Evolutionary conservation across 2,888 invertebrate species (phyloP).

Genomic region (Hyalella azteca): DNA sequence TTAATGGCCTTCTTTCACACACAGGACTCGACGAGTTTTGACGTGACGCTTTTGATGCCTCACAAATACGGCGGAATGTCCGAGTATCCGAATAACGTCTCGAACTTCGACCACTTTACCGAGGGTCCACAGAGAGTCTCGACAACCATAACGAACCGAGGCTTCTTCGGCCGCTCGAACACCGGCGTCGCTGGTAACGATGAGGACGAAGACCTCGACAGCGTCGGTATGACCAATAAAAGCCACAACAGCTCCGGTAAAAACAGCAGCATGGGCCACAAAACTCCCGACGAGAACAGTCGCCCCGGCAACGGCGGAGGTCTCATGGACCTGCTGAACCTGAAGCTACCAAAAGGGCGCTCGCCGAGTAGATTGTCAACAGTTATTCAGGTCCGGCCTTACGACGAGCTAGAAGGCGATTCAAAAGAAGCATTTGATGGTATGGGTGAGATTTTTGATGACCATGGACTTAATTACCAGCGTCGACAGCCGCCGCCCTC

Average conservation of each 20-base stretch:
- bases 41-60: constrained; percentile 29
- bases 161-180: neutral
- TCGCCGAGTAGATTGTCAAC: constrained; percentile 10
- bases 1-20: no score
- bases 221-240: neutral
- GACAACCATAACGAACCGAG: neutral
- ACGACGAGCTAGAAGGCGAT: constrained; percentile 6
- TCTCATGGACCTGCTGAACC: constrained; percentile 33
- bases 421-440: neutral
- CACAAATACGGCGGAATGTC: constrained; percentile 5
- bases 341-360: neutral
- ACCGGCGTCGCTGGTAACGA: constrained; percentile 14
- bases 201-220: constrained; percentile 16
- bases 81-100: neutral
- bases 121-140: neutral
- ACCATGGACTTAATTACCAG: neutral
- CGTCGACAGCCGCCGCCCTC: neutral
- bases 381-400: constrained; percentile 15
- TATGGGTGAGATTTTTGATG: neutral
- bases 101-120: neutral
- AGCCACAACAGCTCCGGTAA: constrained; percentile 25
- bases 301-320: constrained; percentile 37
- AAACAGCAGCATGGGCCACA: neutral
- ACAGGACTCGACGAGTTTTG: neutral
- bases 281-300: neutral